Conservation (phyloP, 1,140 invertebrate genomes). For the Acromyrmex echinatior region DNA sequence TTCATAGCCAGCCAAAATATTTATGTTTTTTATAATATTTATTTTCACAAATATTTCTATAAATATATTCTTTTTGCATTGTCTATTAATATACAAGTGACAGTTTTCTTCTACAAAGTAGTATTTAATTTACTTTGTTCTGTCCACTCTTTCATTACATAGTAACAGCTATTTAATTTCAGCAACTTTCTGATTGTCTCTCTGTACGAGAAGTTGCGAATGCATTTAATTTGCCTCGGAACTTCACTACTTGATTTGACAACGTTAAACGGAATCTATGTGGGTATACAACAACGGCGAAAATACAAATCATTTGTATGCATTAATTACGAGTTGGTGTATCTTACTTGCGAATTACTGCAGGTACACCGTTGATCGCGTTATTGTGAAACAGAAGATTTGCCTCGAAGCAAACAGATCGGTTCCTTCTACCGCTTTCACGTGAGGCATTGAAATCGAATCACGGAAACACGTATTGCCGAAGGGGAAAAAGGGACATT, state of each 20-base stretch:
- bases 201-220: not conserved
- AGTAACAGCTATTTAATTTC: conserved; percentile 24
- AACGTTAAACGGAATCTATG: not conserved
- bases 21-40: not conserved
- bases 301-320: conserved; percentile 3
- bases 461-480: not conserved
- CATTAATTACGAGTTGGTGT: not conserved
- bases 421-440: conserved; percentile 1
- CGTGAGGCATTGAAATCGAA: conserved; percentile 13
- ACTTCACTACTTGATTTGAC: conserved; percentile 4
- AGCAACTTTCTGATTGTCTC: conserved; percentile 7
- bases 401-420: not conserved
- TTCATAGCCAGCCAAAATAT: not conserved
- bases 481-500: not conserved
- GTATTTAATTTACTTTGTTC: not conserved
- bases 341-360: conserved; percentile 3
- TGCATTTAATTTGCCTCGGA: conserved; percentile 12
- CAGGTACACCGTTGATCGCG: not conserved
- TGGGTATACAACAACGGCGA: not conserved
- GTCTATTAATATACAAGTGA: not conserved
- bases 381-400: not conserved
- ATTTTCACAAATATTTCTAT: not conserved
- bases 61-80: too few species aligned
- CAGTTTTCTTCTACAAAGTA: not conserved
- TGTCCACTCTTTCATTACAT: conserved; percentile 1